Base-by-base conservation (phyloP, 2,888 invertebrate species). In the Drosophila formosana region DNA sequence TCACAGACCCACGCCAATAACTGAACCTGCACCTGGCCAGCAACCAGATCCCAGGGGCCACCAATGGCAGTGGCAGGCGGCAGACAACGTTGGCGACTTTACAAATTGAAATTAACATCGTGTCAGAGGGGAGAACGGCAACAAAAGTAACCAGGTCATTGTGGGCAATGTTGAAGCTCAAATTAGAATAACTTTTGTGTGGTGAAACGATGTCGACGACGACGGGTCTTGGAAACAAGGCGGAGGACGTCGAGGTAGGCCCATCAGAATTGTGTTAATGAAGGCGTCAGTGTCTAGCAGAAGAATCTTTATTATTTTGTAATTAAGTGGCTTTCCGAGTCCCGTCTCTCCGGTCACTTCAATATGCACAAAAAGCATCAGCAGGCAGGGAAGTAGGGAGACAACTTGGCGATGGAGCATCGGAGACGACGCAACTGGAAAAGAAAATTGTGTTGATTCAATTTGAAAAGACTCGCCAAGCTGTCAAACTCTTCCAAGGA, bases 291-390 rank as follows among this genome's bases (percentile, higher is more conserved):
- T 69, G 78, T 80, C 83, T 86, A 78, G 50, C 66, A 66, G 62
- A 66, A 60, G 82, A 89, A 87, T 87, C 89, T 80, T 89, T 89
- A 86, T 86, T 86, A 89, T 86, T 86, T 87, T 80, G 82, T 89
- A 86, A 86, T 87, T 87, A 86, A 86, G 89, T 89, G 88, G 79
- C 89, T 87, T 82, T 87, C 74, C 85, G 72, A 79, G 73, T 70
- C 82, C 60, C 53, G 49, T 65, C 69, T 61, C 69, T 60, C 49
- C 63, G 82, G 76, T 82, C 82, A 85, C 82, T 88, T 88, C 52
- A 55, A 66, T 53, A 72, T 86, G 67, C 84, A 68, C 64, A 77
- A 60, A 82, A 68, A 51, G 65, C 46, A 57, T 43, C 56, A 50
- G 41, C n/a, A 25, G 11, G 53, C 45, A n/a, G 11, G 18, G 26